These are phyloP conservation scores for Agrotis puta DNA, from an alignment of 2,888 invertebrate genomes.

Conservation along the genomic window DNA sequence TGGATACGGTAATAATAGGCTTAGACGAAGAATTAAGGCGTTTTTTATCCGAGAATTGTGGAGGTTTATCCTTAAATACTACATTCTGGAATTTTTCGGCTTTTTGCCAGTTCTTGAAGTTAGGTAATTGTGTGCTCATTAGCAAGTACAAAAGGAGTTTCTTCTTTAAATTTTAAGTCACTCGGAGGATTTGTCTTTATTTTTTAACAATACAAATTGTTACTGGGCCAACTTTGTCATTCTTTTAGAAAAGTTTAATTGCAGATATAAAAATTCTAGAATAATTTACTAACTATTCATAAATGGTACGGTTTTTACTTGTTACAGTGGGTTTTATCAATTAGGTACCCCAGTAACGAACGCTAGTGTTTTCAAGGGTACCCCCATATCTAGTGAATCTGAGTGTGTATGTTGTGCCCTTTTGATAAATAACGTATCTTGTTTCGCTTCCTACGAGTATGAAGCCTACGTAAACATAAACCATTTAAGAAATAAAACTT, in stretches of 20 bases:
- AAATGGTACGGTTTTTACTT: no score
- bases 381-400: no score
- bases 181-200: no score
- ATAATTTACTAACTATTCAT: not conserved
- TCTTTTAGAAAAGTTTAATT: not conserved
- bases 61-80: slow-evolving; percentile 60
- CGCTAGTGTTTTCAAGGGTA: no score
- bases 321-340: no score
- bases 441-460: rapidly evolving
- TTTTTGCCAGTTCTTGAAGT: slow-evolving; percentile 27
- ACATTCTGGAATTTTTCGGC: slow-evolving; percentile 37
- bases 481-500: not conserved
- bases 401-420: no score
- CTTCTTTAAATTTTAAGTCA: slow-evolving; percentile 19
- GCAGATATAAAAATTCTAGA: not conserved
- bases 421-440: no score
- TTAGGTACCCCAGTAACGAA: no score
- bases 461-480: not conserved
- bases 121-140: slow-evolving; percentile 39
- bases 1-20: slow-evolving; percentile 65
- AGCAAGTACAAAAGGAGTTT: slow-evolving; percentile 19
- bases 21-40: slow-evolving; percentile 48
- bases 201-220: no score
- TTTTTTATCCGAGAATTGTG: slow-evolving; percentile 42
- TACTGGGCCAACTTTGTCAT: not conserved